These are phyloP conservation scores for Physeter macrocephalus DNA, from an alignment of 2,113 vertebrate genomes.

Conservation along the genomic window DNA sequence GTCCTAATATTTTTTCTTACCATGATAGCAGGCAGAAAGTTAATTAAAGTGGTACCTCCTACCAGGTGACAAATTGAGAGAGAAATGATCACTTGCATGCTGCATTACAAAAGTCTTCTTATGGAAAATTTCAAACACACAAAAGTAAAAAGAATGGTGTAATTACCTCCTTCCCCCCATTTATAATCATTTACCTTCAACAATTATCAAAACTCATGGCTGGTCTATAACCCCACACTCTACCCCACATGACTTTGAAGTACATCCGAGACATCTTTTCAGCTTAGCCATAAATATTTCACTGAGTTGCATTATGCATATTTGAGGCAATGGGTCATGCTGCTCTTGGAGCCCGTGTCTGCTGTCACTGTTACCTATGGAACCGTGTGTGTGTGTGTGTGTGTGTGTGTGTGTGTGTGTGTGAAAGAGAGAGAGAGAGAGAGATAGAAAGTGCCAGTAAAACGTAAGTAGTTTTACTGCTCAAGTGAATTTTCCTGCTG, in stretches of 20 bases:
- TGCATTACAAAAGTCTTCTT: neutral
- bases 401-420: neutral
- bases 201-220: neutral
- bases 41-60: neutral
- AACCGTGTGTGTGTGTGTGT: neutral
- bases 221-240: neutral
- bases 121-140: neutral
- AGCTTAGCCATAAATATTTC: neutral
- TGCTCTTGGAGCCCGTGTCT: neutral
- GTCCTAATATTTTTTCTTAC: neutral
- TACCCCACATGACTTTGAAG: neutral
- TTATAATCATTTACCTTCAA: neutral
- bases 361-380: neutral
- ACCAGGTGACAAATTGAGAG: neutral
- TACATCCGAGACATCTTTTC: neutral
- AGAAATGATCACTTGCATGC: neutral
- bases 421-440: neutral
- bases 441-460: neutral
- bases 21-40: neutral
- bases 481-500: neutral
- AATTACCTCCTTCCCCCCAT: neutral
- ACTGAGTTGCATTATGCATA: neutral
- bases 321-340: neutral
- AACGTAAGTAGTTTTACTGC: neutral
- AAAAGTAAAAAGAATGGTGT: neutral